Percentiles rank a stretch among this genome's conserved stretches.
Evolutionary conservation across 2,797 vertebrate species (phyloP).

Genomic region (Hoplostethus atlanticus): DNA sequence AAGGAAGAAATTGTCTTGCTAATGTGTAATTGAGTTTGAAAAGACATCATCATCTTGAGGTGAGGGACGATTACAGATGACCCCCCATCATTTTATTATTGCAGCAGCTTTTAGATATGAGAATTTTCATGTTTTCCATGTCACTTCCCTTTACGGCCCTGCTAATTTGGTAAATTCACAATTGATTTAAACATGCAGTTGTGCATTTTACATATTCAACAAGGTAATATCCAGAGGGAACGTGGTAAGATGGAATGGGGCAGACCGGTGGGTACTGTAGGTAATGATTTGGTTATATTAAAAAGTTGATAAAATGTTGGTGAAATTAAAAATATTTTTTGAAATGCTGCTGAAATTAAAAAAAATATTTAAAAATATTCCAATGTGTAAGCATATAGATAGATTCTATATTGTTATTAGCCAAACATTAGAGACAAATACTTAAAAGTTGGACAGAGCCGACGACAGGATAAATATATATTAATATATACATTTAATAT

Average conservation of each 20-base stretch:
- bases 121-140: conserved; percentile 68
- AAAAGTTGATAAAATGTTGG: not conserved
- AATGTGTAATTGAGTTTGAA: conserved; percentile 85
- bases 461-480: conserved; percentile 13
- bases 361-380: not conserved
- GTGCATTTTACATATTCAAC: conserved; percentile 37
- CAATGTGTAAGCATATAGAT: conserved; percentile 2
- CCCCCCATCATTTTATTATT: conserved; percentile 75
- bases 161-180: conserved; percentile 59
- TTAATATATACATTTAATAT: no score
- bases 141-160: conserved; percentile 62
- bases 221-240: conserved; percentile 16
- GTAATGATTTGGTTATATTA: conserved; percentile 36
- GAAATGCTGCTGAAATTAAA: no score
- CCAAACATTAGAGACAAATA: conserved; percentile 17
- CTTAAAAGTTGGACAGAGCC: conserved; percentile 31
- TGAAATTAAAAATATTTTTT: no score
- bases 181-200: conserved; percentile 43
- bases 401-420: not conserved
- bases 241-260: conserved; percentile 8
- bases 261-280: conserved; percentile 38
- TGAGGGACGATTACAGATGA: conserved; percentile 73
- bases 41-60: conserved; percentile 78
- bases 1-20: conserved; percentile 77
- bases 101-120: conserved; percentile 59